phyloP scores from a whole-genome alignment of 2,888 invertebrate genomes.

The Notodonta ziczac region DNA sequence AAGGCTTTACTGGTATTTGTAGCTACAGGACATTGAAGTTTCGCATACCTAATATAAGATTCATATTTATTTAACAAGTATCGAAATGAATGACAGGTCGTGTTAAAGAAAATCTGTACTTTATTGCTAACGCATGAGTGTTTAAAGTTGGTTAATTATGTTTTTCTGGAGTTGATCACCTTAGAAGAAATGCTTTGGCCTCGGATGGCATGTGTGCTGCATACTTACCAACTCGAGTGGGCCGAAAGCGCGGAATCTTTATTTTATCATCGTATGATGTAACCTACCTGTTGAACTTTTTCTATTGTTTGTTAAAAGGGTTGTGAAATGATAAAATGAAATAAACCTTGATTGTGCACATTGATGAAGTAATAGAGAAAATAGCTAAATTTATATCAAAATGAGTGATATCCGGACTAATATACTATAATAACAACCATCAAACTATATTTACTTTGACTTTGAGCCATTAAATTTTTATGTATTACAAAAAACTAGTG shows the following conservation, averaged over 20 bases:
- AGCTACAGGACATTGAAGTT: conserved; percentile 31
- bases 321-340: conserved; percentile 18
- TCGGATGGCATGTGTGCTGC: conserved; percentile 65
- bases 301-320: conserved; percentile 30
- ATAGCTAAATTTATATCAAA: neutral
- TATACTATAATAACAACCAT: too few relatives aligned
- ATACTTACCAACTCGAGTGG: conserved; percentile 37
- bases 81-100: conserved; percentile 25
- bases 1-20: conserved; percentile 15
- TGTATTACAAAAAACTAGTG: too few relatives aligned
- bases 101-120: conserved; percentile 28
- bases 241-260: conserved; percentile 54
- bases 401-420: too few relatives aligned
- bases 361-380: neutral
- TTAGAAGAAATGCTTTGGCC: conserved; percentile 73
- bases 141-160: conserved; percentile 24
- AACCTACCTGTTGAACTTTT: conserved; percentile 41
- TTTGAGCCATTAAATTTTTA: too few relatives aligned
- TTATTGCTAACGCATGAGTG: conserved; percentile 13
- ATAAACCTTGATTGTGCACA: neutral
- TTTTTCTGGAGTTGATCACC: conserved; percentile 61
- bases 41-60: conserved; percentile 6
- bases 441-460: too few relatives aligned
- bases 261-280: conserved; percentile 44
- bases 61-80: conserved; percentile 26